Evolutionary conservation across 2,888 invertebrate genomes (phyloP).

Genomic region (Teleogryllus oceanicus): DNA sequence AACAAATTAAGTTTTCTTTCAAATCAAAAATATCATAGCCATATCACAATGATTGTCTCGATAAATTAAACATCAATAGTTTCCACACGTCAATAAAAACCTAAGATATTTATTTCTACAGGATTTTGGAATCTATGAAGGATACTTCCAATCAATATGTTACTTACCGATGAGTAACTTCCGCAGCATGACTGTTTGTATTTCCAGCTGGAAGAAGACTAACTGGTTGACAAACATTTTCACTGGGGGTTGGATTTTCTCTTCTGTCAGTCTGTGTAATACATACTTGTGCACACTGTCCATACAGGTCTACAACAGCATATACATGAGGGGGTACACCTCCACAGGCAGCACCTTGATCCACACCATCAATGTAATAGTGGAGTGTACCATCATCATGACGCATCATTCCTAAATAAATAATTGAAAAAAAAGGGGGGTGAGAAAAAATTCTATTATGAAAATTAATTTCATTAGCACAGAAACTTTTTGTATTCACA

Average conservation of each 20-base stretch:
- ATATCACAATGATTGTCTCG: no score
- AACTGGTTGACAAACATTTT: constrained; percentile 32
- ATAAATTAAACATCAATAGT: no score
- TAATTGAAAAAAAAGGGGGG: no score
- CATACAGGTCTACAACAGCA: constrained; percentile 92
- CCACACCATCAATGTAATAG: constrained; percentile 81
- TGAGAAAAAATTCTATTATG: no score
- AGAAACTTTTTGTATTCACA: no score
- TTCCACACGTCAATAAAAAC: no score
- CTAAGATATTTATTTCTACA: no score
- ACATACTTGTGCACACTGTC: constrained; percentile 87
- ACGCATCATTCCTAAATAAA: constrained; percentile 69
- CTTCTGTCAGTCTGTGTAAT: constrained; percentile 42
- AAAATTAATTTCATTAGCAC: no score
- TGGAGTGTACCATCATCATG: constrained; percentile 79
- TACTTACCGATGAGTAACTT: constrained; percentile 32
- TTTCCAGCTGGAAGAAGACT: constrained; percentile 30
- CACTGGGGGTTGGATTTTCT: constrained; percentile 27
- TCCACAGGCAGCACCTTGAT: constrained; percentile 80
- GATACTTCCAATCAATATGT: not conserved
- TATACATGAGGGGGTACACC: constrained; percentile 77
- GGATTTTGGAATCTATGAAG: not conserved
- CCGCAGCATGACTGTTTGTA: constrained; percentile 29
- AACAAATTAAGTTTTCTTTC: no score
- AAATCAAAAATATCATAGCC: no score